Conservation (phyloP, 1,140 invertebrate genomes). For the Calosoma granatense region DNA sequence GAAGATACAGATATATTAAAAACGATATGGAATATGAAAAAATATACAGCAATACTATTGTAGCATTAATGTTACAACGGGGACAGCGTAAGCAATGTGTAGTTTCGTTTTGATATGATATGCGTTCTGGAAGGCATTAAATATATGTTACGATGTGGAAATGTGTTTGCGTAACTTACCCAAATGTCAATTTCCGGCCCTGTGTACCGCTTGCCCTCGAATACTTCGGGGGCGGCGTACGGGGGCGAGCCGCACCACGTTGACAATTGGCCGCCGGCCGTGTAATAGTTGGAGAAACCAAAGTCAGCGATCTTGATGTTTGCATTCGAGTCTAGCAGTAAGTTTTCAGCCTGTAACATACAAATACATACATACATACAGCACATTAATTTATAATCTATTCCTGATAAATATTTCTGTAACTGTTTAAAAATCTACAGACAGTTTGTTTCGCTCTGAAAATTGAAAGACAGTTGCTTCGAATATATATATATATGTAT, state of each 20-base stretch:
- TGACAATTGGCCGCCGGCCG: constrained; percentile 66
- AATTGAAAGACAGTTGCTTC: too few relatives aligned
- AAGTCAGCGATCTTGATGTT: constrained; percentile 97
- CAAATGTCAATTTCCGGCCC: constrained; percentile 96
- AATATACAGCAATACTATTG: too few relatives aligned
- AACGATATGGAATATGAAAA: neutral
- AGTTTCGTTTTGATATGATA: too few relatives aligned
- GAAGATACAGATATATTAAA: constrained; percentile 15
- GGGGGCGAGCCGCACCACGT: constrained; percentile 98
- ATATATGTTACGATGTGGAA: too few relatives aligned
- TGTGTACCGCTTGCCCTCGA: constrained; percentile 93
- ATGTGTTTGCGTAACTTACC: constrained; percentile 46
- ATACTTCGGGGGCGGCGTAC: constrained; percentile 95
- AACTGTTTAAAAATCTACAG: neutral
- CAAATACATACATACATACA: constrained; percentile 8
- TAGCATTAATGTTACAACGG: too few relatives aligned
- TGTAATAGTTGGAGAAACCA: constrained; percentile 90
- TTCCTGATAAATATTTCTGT: too few relatives aligned
- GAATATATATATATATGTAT: constrained; percentile 5
- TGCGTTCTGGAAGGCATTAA: too few relatives aligned
- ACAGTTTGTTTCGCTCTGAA: too few relatives aligned
- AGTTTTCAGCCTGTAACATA: constrained; percentile 75
- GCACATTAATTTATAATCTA: neutral
- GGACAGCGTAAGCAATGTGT: too few relatives aligned
- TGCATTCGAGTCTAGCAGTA: constrained; percentile 85